These are phyloP conservation scores for Ceratina australensis DNA, from an alignment of 1,140 invertebrate species.

Conservation along the genomic window DNA sequence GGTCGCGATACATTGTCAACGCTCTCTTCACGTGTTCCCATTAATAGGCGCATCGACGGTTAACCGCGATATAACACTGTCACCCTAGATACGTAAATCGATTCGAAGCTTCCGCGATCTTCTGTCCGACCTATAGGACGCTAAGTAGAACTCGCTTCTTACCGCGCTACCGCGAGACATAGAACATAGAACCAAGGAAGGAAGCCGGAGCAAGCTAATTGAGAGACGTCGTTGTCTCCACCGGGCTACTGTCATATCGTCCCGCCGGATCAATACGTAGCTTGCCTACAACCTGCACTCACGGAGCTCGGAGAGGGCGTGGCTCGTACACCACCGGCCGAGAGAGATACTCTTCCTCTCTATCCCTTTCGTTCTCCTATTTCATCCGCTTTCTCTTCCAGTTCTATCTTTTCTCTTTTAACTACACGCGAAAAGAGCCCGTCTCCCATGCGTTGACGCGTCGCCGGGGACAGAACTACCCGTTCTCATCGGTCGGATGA, in stretches of 20 bases:
- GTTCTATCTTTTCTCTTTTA: neutral
- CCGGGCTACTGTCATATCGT: constrained; percentile 75
- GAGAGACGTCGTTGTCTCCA: constrained; percentile 77
- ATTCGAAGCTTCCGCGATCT: neutral
- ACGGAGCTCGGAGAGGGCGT: constrained; percentile 77
- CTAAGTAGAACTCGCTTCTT: neutral
- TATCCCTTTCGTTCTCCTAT: constrained; percentile 29
- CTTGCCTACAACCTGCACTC: constrained; percentile 75
- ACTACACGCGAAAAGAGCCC: constrained; percentile 54
- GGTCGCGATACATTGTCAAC: constrained; percentile 62
- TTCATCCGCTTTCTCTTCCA: constrained; percentile 14
- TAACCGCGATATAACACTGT: neutral
- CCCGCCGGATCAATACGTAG: constrained; percentile 78
- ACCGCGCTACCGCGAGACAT: neutral
- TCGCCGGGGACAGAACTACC: too few species aligned
- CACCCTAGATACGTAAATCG: neutral
- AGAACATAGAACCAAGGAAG: neutral
- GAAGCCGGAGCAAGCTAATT: constrained; percentile 66
- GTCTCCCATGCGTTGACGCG: constrained; percentile 57
- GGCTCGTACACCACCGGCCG: constrained; percentile 72
- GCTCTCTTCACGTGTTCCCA: constrained; percentile 50
- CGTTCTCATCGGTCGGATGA: too few species aligned
- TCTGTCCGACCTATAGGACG: neutral
- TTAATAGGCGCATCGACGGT: constrained; percentile 49
- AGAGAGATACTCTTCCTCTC: constrained; percentile 65